phyloP scores from a whole-genome alignment of 2,113 vertebrate genomes.

The Lasiurus cinereus region DNA sequence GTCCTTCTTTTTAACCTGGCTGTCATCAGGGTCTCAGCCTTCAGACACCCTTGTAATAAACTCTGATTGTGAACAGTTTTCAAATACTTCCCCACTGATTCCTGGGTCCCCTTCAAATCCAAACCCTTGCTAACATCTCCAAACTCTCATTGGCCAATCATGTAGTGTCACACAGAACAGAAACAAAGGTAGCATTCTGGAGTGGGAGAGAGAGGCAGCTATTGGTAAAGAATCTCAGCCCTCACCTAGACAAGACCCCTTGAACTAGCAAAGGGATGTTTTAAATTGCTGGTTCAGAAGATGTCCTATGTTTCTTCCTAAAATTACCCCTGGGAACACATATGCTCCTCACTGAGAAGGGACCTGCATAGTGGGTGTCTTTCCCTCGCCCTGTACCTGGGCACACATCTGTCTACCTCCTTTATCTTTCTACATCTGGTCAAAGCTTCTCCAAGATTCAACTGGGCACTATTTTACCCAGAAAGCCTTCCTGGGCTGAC shows the following conservation, averaged over 20 bases:
- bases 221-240: background rate
- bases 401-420: too few species aligned
- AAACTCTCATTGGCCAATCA: background rate
- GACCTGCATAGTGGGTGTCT: rapidly evolving
- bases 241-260: background rate
- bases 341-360: background rate
- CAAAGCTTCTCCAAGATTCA: background rate
- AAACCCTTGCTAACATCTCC: background rate
- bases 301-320: background rate
- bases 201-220: background rate
- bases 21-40: background rate
- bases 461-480: background rate
- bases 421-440: background rate
- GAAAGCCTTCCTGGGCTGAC: background rate
- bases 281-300: background rate
- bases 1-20: background rate
- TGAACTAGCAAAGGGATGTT: background rate
- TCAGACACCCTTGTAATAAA: background rate
- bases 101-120: background rate
- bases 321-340: background rate
- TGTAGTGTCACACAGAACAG: background rate
- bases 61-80: background rate
- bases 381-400: background rate
- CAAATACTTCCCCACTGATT: background rate
- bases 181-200: background rate